These are phyloP conservation scores for Pimpla rufipes DNA, from an alignment of 2,888 invertebrate species.

Conservation along the genomic window DNA sequence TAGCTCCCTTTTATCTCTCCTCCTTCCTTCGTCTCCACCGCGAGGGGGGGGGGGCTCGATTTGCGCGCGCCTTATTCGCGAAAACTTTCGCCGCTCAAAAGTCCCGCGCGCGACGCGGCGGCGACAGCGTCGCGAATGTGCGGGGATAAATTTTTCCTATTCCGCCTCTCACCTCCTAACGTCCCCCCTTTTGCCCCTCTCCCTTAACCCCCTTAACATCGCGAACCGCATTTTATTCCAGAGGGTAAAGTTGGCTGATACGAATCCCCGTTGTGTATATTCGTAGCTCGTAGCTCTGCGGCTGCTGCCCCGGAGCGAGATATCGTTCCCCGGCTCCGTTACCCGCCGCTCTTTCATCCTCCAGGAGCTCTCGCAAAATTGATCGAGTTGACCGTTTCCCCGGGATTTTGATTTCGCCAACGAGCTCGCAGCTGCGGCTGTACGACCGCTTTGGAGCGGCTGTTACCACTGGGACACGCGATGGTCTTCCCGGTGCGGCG, in stretches of 20 bases:
- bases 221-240: slow-evolving; percentile 47
- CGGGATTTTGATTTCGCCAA: slow-evolving; percentile 51
- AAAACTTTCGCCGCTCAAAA: slow-evolving; percentile 59
- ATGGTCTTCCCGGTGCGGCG: slow-evolving; percentile 23
- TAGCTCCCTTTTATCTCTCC: slow-evolving; percentile 56
- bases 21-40: not conserved
- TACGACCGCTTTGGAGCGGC: slow-evolving; percentile 39
- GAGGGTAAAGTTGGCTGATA: slow-evolving; percentile 58
- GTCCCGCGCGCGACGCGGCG: slow-evolving; percentile 49
- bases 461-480: slow-evolving; percentile 17
- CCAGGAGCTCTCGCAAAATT: slow-evolving; percentile 17
- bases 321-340: slow-evolving; percentile 14
- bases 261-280: slow-evolving; percentile 34
- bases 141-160: slow-evolving; percentile 57
- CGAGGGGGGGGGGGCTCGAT: slow-evolving; percentile 45
- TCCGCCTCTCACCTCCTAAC: slow-evolving; percentile 29
- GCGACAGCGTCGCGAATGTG: slow-evolving; percentile 56
- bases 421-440: slow-evolving; percentile 23
- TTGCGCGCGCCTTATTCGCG: slow-evolving; percentile 49
- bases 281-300: slow-evolving; percentile 6
- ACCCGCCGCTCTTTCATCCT: not conserved
- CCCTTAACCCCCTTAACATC: slow-evolving; percentile 34
- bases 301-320: not conserved
- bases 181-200: not conserved
- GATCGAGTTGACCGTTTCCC: slow-evolving; percentile 59